Evolutionary conservation across 2,888 invertebrate species (phyloP).

Genomic region (Lasioglossum lativentre): DNA sequence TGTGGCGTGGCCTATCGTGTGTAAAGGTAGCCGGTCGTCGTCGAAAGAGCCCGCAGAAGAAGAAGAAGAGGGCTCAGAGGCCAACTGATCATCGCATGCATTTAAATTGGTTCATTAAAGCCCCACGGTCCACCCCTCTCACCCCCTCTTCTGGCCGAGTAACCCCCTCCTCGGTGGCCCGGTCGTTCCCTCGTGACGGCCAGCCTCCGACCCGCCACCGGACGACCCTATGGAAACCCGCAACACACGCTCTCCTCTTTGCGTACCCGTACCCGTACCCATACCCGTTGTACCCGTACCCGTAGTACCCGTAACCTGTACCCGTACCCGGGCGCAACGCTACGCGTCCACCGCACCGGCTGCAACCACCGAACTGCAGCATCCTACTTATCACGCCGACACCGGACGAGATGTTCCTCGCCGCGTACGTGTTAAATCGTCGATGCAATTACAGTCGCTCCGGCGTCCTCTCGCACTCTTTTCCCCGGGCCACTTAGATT

Average conservation of each 20-base stretch:
- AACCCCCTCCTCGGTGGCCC: constrained; percentile 60
- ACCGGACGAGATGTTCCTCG: constrained; percentile 45
- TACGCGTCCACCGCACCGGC: constrained; percentile 52
- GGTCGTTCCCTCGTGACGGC: constrained; percentile 51
- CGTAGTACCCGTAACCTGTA: background rate
- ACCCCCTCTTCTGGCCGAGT: constrained; percentile 49
- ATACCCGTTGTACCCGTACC: constrained; percentile 35
- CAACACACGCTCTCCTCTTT: constrained; percentile 65
- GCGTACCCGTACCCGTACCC: constrained; percentile 29
- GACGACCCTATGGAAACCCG: constrained; percentile 72
- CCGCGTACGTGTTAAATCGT: constrained; percentile 56
- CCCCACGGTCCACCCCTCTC: constrained; percentile 75
- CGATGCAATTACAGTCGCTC: constrained; percentile 45
- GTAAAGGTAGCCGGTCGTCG: constrained; percentile 77
- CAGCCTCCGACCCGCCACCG: constrained; percentile 62
- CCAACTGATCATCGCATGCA: constrained; percentile 85
- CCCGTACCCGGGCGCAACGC: constrained; percentile 19
- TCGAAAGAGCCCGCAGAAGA: constrained; percentile 76
- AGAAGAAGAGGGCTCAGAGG: constrained; percentile 83
- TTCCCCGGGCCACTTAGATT: constrained; percentile 21
- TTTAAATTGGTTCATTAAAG: constrained; percentile 85
- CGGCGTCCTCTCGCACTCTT: constrained; percentile 1
- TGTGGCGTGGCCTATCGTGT: constrained; percentile 75
- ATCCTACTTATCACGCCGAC: constrained; percentile 71
- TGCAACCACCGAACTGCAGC: constrained; percentile 63